Evolutionary conservation across 2,113 vertebrate species (phyloP), one percentile per base, ranked within the genome.

Genomic region (Dolichallabes microphthalmus): DNA sequence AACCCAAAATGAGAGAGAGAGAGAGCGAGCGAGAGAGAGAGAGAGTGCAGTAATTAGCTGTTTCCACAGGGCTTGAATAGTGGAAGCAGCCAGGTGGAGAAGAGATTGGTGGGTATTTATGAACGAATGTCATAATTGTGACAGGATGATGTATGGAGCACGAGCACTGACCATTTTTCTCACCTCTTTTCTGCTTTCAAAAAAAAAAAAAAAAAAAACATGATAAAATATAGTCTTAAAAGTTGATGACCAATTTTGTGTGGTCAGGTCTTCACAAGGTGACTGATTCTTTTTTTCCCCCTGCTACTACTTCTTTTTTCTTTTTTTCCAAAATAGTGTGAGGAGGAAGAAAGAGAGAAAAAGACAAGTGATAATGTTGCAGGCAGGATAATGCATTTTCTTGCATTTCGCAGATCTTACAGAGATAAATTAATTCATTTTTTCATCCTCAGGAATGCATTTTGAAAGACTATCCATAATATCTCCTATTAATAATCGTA

Each of bases 71-170:
- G 91, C 83, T 87, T 90, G 91, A 89, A 82, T 90, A 91, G 92
- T 90, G 91, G 68, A 93, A 90, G 92, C 85, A 87, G 93, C 94
- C 95, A 94, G 94, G 93, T 95, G 94, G 93, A 92, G 93, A 94
- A 88, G 92, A 95, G 93, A 92, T 90, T 90, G 93, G 92, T 93
- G 92, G 91, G 91, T 95, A 94, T 95, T 96, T 96, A 94, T 95
- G 96, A 95, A 95, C 93, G 94, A 95, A 94, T 92, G 94, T 95
- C 95, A 95, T 95, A 93, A 91, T 94, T 95, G 91, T 97, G 96
- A 96, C 95, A 96, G 95, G 84, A 94, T 96, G 95, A 96, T 95
- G 89, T 95, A 96, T 92, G 93, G 95, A 87, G 88, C 77, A 86
- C 81, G 82, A 80, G 61, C 89, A 87, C 90, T 88, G 85, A 88